These are phyloP conservation scores for Sceloporus undulatus DNA, from an alignment of 2,113 vertebrate species.

Conservation along the genomic window DNA sequence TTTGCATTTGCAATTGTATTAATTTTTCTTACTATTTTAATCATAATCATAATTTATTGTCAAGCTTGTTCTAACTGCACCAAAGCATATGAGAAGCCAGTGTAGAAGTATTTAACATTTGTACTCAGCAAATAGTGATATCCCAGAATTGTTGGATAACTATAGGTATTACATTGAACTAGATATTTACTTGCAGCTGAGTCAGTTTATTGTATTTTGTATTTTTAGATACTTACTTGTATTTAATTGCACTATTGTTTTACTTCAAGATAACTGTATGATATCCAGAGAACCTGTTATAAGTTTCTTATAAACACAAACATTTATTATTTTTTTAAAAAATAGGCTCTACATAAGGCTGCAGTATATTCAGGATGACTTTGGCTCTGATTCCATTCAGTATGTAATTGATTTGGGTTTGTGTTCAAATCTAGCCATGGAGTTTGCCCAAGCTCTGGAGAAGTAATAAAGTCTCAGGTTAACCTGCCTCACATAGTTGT, in stretches of 20 bases:
- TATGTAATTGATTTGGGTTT: not conserved
- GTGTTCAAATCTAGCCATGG: not conserved
- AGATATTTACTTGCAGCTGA: not conserved
- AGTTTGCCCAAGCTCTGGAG: not conserved
- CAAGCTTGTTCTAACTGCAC: not conserved
- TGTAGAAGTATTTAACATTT: not conserved
- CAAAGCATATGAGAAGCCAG: not conserved
- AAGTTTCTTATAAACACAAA: too few relatives aligned
- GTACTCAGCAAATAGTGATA: not conserved
- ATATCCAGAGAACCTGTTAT: too few relatives aligned
- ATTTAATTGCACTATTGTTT: too few relatives aligned
- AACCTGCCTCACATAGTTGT: not conserved
- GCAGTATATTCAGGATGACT: not conserved
- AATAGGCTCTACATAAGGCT: not conserved
- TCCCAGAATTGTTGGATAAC: not conserved
- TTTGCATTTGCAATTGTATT: conserved; percentile 2
- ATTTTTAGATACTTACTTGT: too few relatives aligned
- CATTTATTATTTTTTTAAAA: not conserved
- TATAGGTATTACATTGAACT: not conserved
- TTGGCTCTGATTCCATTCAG: not conserved
- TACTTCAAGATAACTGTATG: too few relatives aligned
- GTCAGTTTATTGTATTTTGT: not conserved
- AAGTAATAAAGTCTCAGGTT: not conserved
- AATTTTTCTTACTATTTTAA: not conserved
- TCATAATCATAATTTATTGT: conserved; percentile 16